phyloP scores from a whole-genome alignment of 92 coral and sea anemone species.

The Actinostola sp. region DNA sequence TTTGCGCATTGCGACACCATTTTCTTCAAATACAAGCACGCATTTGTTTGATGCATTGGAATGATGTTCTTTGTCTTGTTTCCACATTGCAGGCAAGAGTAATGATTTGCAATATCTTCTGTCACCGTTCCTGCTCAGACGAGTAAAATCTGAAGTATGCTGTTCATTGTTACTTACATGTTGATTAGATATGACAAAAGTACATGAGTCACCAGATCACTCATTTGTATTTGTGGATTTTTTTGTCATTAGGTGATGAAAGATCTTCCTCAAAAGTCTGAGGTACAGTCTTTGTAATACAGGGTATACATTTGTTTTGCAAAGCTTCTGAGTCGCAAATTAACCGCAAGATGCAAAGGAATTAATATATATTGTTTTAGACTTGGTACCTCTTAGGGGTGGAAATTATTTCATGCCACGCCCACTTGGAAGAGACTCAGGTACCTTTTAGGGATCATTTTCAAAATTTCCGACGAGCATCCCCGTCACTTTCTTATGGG shows the following conservation, averaged over 20 bases:
- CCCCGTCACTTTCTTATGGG: too few relatives aligned
- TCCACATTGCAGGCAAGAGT: slow-evolving; percentile 43
- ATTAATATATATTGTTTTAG: too few relatives aligned
- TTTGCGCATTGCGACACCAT: not conserved
- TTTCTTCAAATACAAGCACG: not conserved
- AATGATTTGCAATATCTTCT: slow-evolving; percentile 66
- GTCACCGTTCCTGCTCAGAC: slow-evolving; percentile 82
- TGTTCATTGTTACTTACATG: not conserved
- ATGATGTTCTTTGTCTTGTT: not conserved
- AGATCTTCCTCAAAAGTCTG: slow-evolving; percentile 80
- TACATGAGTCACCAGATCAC: not conserved
- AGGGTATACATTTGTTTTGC: not conserved
- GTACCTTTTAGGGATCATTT: too few relatives aligned
- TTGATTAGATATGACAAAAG: not conserved
- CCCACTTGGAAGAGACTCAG: too few relatives aligned
- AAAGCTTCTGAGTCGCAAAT: too few relatives aligned
- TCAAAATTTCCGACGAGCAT: too few relatives aligned
- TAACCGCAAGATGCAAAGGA: too few relatives aligned
- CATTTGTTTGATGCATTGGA: too few relatives aligned
- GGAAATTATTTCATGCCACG: too few relatives aligned
- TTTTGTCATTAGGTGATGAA: slow-evolving; percentile 67
- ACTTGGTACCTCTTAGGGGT: too few relatives aligned
- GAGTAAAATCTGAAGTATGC: slow-evolving; percentile 86
- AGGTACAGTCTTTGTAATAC: slow-evolving; percentile 49
- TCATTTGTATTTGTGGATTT: not conserved